Percentiles rank a stretch among this genome's conserved stretches.
Evolutionary conservation across 2,888 invertebrate species (phyloP).

Genomic region (Conus canariensis): DNA sequence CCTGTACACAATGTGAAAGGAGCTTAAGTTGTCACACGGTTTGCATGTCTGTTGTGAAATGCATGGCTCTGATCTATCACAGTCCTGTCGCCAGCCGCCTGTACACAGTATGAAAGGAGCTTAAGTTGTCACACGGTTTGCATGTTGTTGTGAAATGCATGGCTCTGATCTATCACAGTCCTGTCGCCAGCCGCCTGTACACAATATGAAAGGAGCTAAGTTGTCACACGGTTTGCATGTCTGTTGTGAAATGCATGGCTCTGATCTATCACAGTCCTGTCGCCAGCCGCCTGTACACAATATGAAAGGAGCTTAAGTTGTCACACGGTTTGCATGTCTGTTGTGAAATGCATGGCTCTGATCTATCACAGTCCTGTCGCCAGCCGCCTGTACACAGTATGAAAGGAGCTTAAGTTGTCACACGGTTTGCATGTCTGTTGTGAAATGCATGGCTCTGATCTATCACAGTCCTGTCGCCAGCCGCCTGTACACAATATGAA

Average conservation of each 20-base stretch:
- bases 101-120: background rate
- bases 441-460: background rate
- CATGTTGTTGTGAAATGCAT: background rate
- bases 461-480: background rate
- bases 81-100: background rate
- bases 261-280: background rate
- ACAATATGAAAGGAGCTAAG: background rate
- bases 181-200: too few relatives aligned
- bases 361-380: background rate
- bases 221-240: background rate
- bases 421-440: background rate
- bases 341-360: background rate
- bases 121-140: background rate
- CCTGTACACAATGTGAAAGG: too few relatives aligned
- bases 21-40: background rate
- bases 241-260: background rate
- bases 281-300: too few relatives aligned
- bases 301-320: background rate
- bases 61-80: background rate
- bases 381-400: too few relatives aligned
- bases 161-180: background rate
- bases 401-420: background rate
- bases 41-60: background rate
- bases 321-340: background rate
- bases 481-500: too few relatives aligned